phyloP scores from a whole-genome alignment of 2,797 vertebrate genomes.

The Chelonia mydas region DNA sequence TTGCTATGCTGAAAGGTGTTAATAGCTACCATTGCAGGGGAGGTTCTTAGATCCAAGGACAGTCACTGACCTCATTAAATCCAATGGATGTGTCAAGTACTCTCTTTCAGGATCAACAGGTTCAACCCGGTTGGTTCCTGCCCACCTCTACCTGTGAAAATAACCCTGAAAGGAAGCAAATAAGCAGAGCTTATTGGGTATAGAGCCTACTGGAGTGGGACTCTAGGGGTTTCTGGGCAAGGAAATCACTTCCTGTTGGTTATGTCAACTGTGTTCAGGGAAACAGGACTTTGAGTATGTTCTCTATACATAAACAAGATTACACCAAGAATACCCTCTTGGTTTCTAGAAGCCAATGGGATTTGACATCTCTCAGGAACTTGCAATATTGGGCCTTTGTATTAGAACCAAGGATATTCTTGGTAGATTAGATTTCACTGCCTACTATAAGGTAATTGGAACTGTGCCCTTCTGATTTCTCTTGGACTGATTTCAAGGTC shows the following conservation, averaged over 20 bases:
- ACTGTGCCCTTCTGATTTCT: background rate
- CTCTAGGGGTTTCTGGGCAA: background rate
- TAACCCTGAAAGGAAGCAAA: background rate
- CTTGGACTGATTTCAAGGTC: background rate
- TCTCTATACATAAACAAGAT: background rate
- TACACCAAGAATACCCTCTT: background rate
- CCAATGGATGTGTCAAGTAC: background rate
- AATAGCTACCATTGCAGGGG: background rate
- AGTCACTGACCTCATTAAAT: background rate
- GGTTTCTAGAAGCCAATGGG: background rate
- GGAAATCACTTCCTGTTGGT: background rate
- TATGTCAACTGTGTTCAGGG: background rate
- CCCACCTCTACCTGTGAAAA: background rate
- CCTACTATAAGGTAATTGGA: rapidly evolving
- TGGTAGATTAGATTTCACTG: background rate
- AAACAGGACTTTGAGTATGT: background rate
- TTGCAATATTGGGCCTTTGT: background rate
- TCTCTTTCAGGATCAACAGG: background rate
- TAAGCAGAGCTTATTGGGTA: background rate
- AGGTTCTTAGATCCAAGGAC: background rate
- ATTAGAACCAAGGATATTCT: background rate
- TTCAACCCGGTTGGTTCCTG: background rate
- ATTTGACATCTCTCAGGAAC: background rate
- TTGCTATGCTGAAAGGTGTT: background rate
- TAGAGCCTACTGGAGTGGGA: background rate